Conservation (phyloP, 2,888 invertebrate genomes). For the Xanthia icteritia region DNA sequence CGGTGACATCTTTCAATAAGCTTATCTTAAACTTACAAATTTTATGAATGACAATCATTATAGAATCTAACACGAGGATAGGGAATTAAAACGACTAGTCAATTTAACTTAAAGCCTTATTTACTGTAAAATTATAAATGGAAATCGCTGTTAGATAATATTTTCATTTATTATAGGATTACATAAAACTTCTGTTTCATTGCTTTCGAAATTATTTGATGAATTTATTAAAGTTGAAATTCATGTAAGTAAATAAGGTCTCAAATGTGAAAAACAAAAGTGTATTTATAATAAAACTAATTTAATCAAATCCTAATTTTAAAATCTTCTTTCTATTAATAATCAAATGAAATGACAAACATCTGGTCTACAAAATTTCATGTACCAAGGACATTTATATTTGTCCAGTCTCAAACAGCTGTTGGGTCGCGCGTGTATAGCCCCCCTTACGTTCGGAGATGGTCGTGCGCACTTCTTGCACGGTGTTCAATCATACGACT, state of each 20-base stretch:
- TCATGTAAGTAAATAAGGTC: background rate
- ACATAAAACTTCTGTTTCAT: constrained; percentile 16
- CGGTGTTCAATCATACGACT: constrained; percentile 86
- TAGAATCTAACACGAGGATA: background rate
- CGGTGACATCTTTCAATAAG: background rate
- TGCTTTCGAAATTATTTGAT: background rate
- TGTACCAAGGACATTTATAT: constrained; percentile 69
- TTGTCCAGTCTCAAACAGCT: constrained; percentile 63
- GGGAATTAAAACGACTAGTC: background rate
- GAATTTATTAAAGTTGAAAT: background rate
- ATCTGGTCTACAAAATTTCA: constrained; percentile 66
- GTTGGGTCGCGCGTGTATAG: constrained; percentile 69
- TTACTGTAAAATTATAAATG: constrained; percentile 15
- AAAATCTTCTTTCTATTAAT: constrained; percentile 62
- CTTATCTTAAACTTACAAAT: constrained; percentile 13
- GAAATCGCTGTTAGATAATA: constrained; percentile 1
- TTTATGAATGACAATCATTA: constrained; percentile 2
- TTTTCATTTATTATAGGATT: constrained; percentile 21
- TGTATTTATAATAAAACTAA: background rate
- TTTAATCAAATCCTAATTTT: constrained; percentile 41
- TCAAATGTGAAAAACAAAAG: background rate
- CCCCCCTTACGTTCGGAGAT: constrained; percentile 74
- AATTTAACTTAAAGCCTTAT: constrained; percentile 21
- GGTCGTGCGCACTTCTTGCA: constrained; percentile 80
- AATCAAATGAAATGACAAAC: constrained; percentile 58